Evolutionary conservation across 2,888 invertebrate genomes (phyloP).

Genomic region (Eubasilissa splendida): DNA sequence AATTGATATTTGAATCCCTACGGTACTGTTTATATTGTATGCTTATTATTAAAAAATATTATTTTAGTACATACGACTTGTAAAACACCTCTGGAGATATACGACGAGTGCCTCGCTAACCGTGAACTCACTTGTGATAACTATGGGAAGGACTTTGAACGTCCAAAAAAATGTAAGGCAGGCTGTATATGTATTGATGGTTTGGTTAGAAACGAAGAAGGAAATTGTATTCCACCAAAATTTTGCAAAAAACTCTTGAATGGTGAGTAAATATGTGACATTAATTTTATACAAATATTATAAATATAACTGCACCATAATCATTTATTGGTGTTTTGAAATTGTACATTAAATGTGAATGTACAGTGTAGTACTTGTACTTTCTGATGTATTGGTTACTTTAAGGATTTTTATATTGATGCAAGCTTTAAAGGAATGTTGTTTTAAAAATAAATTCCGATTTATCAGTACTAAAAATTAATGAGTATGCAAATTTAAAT

Average conservation of each 20-base stretch:
- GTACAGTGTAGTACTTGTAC: no score
- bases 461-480: no score
- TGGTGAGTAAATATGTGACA: conserved; percentile 18
- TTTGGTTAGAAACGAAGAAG: conserved; percentile 52
- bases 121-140: conserved; percentile 54
- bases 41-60: background rate
- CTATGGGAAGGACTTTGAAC: conserved; percentile 25
- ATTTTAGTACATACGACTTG: conserved; percentile 7
- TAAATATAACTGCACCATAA: no score
- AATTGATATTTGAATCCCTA: no score
- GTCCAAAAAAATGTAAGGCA: conserved; percentile 27
- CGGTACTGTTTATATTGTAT: background rate
- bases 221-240: conserved; percentile 46
- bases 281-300: background rate
- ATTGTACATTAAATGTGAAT: no score
- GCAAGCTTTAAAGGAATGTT: no score
- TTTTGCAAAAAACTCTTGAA: conserved; percentile 40
- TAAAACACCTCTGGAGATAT: conserved; percentile 40
- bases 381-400: no score
- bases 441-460: no score
- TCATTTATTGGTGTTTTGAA: no score
- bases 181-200: conserved; percentile 55
- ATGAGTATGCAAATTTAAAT: no score
- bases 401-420: no score
- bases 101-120: conserved; percentile 43